phyloP scores from a whole-genome alignment of 2,113 vertebrate genomes.

The Saccopteryx leptura region DNA sequence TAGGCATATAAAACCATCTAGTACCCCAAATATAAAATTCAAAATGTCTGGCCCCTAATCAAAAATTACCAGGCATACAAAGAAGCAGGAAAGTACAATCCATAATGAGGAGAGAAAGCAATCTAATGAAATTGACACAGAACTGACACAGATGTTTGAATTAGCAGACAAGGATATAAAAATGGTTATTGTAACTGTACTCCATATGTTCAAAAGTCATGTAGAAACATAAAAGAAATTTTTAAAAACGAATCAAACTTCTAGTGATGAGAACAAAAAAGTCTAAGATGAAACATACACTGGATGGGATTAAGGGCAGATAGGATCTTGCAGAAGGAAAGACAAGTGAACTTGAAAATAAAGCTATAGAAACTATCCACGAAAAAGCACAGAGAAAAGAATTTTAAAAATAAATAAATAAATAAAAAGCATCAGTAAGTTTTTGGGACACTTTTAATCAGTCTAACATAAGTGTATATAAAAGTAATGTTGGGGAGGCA shows the following conservation, averaged over 20 bases:
- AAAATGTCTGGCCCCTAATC: background rate
- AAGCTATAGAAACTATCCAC: slow-evolving; percentile 3
- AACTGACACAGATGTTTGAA: slow-evolving; percentile 69
- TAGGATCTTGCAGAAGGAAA: slow-evolving; percentile 8
- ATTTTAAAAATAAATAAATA: background rate
- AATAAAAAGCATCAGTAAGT: background rate
- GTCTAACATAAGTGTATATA: background rate
- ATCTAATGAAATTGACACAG: slow-evolving; percentile 41
- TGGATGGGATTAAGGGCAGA: background rate
- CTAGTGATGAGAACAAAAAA: slow-evolving; percentile 66
- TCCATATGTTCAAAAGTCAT: slow-evolving; percentile 65
- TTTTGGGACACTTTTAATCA: background rate
- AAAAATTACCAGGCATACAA: slow-evolving; percentile 23
- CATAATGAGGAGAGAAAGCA: background rate
- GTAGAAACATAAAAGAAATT: slow-evolving; percentile 64
- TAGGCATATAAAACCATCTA: slow-evolving; percentile 53
- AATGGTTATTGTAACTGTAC: slow-evolving; percentile 63
- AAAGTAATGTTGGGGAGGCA: background rate
- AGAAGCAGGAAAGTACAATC: slow-evolving; percentile 23
- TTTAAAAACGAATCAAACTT: slow-evolving; percentile 57
- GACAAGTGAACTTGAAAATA: slow-evolving; percentile 19
- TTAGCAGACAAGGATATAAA: slow-evolving; percentile 63
- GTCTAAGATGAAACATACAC: slow-evolving; percentile 23
- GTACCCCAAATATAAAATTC: slow-evolving; percentile 40
- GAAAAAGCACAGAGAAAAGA: background rate